A percentile compares a stretch with the other conserved stretches of the same genome.
phyloP scores from a whole-genome alignment of 1,140 invertebrate genomes.

The Ruditapes philippinarum region DNA sequence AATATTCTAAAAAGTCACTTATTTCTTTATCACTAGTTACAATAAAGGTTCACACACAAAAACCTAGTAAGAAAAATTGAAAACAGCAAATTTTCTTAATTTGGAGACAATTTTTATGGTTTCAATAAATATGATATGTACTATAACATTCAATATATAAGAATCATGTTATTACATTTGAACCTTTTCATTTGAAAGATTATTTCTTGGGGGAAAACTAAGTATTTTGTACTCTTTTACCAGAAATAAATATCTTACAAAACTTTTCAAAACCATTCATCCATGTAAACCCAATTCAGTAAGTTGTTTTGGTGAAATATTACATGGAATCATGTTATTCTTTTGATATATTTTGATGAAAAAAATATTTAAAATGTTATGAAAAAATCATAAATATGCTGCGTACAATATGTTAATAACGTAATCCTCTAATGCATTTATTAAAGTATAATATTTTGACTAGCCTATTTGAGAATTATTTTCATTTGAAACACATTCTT shows the following conservation, averaged over 20 bases:
- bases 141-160: not conserved
- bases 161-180: not conserved
- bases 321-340: too few species aligned
- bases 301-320: too few species aligned
- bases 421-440: not conserved
- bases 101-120: slow-evolving; percentile 15
- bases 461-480: slow-evolving; percentile 1
- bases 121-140: slow-evolving; percentile 44
- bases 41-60: too few species aligned
- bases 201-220: too few species aligned
- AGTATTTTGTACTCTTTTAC: too few species aligned
- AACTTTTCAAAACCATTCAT: too few species aligned
- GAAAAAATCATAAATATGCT: too few species aligned
- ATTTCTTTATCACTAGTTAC: too few species aligned
- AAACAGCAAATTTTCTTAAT: not conserved
- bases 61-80: too few species aligned
- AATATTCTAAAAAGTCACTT: too few species aligned
- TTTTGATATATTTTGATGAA: not conserved
- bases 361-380: not conserved
- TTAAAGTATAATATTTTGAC: not conserved
- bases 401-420: not conserved
- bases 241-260: too few species aligned
- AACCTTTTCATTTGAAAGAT: not conserved
- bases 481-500: slow-evolving; percentile 1
- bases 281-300: too few species aligned